Evolutionary conservation across 2,113 vertebrate species (phyloP).

Genomic region (Marcusenius ussheri): DNA sequence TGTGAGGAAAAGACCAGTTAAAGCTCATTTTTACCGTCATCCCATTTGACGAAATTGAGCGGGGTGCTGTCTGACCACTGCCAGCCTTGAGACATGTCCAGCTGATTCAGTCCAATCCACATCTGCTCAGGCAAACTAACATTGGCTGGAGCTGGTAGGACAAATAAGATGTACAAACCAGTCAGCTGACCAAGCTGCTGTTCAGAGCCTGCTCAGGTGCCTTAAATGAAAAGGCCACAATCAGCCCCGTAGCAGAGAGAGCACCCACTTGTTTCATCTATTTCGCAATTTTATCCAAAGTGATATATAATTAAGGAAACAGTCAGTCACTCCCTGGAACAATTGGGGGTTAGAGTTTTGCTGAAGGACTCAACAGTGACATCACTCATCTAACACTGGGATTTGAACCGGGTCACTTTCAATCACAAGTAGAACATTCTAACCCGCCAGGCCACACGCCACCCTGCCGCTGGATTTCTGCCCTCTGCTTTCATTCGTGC

Average conservation of each 20-base stretch:
- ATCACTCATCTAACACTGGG: not conserved
- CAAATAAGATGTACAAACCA: not conserved
- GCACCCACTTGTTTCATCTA: not conserved
- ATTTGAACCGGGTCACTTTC: not conserved
- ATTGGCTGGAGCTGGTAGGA: not conserved
- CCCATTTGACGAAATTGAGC: slow-evolving; percentile 73
- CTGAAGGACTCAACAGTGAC: not conserved
- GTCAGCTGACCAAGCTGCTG: not conserved
- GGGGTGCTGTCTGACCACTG: slow-evolving; percentile 90
- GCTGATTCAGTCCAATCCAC: slow-evolving; percentile 91
- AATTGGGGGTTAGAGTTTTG: not conserved
- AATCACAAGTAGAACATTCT: not conserved
- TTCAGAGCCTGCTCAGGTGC: not conserved
- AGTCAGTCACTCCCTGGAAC: not conserved
- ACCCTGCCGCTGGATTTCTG: not conserved
- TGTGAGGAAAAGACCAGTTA: not conserved
- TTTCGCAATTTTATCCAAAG: not conserved
- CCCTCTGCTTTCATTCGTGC: not conserved
- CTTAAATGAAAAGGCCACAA: not conserved
- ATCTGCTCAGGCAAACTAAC: slow-evolving; percentile 53
- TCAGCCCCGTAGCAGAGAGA: not conserved
- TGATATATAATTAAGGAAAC: not conserved
- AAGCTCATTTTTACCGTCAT: slow-evolving; percentile 57
- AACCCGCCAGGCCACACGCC: not conserved
- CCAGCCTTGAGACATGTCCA: slow-evolving; percentile 81